Conservation (phyloP, 1,140 invertebrate species). For the Zaprionus lachaisei region DNA sequence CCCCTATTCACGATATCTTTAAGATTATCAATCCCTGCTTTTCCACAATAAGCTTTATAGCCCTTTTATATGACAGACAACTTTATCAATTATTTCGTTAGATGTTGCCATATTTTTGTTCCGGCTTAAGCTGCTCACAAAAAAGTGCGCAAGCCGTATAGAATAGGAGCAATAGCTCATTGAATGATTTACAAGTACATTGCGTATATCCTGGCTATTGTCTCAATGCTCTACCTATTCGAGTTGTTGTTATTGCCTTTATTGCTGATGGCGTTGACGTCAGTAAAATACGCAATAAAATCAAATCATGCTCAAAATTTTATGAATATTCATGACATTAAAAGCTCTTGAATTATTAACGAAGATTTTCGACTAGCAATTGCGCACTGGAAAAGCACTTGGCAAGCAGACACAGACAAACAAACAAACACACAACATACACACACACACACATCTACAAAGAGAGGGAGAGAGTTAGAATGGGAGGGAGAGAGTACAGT, state of each 20-base stretch:
- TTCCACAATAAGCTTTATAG: not conserved
- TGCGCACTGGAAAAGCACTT: constrained; percentile 70
- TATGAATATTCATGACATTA: constrained; percentile 83
- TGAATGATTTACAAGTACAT: constrained; percentile 39
- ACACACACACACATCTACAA: not conserved
- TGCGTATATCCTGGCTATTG: not conserved
- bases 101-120: constrained; percentile 1
- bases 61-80: not conserved
- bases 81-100: constrained; percentile 1
- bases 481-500: constrained; percentile 36
- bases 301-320: constrained; percentile 82
- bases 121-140: not conserved
- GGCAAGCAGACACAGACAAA: constrained; percentile 40
- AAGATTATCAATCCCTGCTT: not conserved
- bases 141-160: not conserved
- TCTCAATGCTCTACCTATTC: constrained; percentile 2
- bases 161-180: constrained; percentile 17
- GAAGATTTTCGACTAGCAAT: constrained; percentile 78
- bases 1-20: not conserved
- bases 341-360: constrained; percentile 83
- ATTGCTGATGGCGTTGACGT: constrained; percentile 35
- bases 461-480: constrained; percentile 35
- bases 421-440: constrained; percentile 15
- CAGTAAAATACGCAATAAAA: constrained; percentile 78
- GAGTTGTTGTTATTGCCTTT: constrained; percentile 27